These are phyloP conservation scores for Cartodere bifasciata DNA, from an alignment of 2,888 invertebrate species.

Conservation along the genomic window DNA sequence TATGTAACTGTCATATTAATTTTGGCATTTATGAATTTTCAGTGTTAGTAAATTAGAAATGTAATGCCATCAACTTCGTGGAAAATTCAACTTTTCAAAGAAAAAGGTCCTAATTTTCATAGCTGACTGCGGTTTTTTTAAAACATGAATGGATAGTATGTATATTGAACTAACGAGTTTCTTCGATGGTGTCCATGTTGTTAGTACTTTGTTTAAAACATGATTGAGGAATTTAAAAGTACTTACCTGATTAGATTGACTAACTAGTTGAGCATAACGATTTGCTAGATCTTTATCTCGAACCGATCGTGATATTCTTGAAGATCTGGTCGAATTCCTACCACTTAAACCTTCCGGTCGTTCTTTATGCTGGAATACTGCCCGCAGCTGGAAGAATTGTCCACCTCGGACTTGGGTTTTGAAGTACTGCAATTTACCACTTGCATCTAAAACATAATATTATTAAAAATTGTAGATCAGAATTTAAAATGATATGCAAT, in stretches of 20 bases:
- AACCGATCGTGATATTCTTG: slow-evolving; percentile 26
- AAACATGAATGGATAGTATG: no score
- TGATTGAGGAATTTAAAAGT: background rate
- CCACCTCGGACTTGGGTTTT: slow-evolving; percentile 60
- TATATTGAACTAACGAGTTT: no score
- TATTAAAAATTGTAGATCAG: background rate
- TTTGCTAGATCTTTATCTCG: slow-evolving; percentile 35
- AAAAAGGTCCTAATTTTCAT: no score
- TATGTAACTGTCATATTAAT: no score
- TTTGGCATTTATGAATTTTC: no score
- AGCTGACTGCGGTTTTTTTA: no score
- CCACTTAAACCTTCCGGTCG: slow-evolving; percentile 24
- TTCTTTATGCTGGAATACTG: slow-evolving; percentile 62
- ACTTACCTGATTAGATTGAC: slow-evolving; percentile 57
- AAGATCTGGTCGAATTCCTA: slow-evolving; percentile 24
- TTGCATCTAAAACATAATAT: slow-evolving; percentile 16
- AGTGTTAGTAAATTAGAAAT: no score
- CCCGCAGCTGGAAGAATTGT: slow-evolving; percentile 57
- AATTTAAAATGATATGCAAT: background rate
- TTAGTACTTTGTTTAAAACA: no score
- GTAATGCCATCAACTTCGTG: no score
- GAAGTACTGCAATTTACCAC: slow-evolving; percentile 42
- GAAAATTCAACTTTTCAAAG: no score
- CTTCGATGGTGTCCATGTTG: no score
- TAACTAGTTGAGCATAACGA: slow-evolving; percentile 60